phyloP scores from a whole-genome alignment of 2,888 invertebrate genomes.

The Cabera pusaria region DNA sequence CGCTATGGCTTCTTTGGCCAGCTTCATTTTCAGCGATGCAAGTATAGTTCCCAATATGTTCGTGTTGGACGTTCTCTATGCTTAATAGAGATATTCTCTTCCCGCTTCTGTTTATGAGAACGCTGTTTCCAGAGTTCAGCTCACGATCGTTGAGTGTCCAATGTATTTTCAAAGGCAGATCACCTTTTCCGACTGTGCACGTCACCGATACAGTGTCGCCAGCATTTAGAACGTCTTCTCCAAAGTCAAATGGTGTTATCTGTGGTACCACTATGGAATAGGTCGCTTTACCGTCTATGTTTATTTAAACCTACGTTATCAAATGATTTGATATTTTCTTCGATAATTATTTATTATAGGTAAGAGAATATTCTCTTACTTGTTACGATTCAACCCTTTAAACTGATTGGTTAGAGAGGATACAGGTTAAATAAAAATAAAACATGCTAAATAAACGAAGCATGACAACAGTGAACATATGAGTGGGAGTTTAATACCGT shows the following conservation, averaged over 20 bases:
- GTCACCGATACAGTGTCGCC: constrained; percentile 88
- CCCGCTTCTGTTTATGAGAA: constrained; percentile 40
- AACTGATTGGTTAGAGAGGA: too few relatives aligned
- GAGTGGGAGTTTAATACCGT: constrained; percentile 75
- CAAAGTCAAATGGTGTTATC: constrained; percentile 88
- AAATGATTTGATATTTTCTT: too few relatives aligned
- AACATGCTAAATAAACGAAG: constrained; percentile 20
- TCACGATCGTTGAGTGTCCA: constrained; percentile 87
- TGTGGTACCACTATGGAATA: constrained; percentile 84
- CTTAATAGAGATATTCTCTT: constrained; percentile 72
- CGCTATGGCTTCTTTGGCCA: constrained; percentile 84
- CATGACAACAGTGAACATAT: constrained; percentile 5
- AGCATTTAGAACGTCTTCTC: constrained; percentile 87
- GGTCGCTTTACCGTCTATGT: neutral
- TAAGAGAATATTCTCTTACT: too few relatives aligned
- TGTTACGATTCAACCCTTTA: too few relatives aligned
- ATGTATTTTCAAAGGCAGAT: constrained; percentile 85
- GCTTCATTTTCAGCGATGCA: constrained; percentile 86
- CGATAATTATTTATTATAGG: neutral
- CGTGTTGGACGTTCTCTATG: constrained; percentile 82
- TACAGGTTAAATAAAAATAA: constrained; percentile 1
- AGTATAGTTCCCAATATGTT: constrained; percentile 85
- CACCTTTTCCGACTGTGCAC: constrained; percentile 88
- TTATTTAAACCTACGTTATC: too few relatives aligned
- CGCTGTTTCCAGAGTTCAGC: constrained; percentile 52